Evolutionary conservation across 2,888 invertebrate species (phyloP).

Genomic region (Spisula solida): DNA sequence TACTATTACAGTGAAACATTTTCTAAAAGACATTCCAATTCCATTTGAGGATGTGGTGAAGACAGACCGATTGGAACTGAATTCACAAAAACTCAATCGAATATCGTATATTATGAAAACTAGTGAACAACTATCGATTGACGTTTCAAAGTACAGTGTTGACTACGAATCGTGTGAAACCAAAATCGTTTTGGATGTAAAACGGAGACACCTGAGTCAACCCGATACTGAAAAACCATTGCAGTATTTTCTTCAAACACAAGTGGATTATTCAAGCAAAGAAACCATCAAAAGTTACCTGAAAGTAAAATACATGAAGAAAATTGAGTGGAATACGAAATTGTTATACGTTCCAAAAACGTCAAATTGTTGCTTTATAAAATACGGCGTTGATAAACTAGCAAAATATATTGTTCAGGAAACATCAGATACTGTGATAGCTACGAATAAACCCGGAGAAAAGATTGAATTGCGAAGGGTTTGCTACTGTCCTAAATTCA

Average conservation of each 20-base stretch:
- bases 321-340: not conserved
- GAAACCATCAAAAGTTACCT: constrained; percentile 4
- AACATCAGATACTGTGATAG: not conserved
- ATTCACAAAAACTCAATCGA: not conserved
- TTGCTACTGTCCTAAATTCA: not conserved
- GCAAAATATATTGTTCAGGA: constrained; percentile 2
- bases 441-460: not conserved
- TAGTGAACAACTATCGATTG: too few species aligned
- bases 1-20: not conserved
- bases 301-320: constrained; percentile 20
- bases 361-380: not conserved
- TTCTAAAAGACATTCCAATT: constrained; percentile 13
- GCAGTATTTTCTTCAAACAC: not conserved
- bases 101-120: not conserved
- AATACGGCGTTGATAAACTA: not conserved
- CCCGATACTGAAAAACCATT: not conserved
- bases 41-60: constrained; percentile 20
- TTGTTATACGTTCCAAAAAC: not conserved
- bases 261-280: constrained; percentile 16
- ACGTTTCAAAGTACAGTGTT: not conserved
- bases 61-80: not conserved
- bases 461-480: constrained; percentile 13
- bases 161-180: not conserved
- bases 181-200: not conserved
- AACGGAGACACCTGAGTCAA: not conserved